These are phyloP conservation scores for Andrena praecox DNA, from an alignment of 2,888 invertebrate species.

Conservation along the genomic window DNA sequence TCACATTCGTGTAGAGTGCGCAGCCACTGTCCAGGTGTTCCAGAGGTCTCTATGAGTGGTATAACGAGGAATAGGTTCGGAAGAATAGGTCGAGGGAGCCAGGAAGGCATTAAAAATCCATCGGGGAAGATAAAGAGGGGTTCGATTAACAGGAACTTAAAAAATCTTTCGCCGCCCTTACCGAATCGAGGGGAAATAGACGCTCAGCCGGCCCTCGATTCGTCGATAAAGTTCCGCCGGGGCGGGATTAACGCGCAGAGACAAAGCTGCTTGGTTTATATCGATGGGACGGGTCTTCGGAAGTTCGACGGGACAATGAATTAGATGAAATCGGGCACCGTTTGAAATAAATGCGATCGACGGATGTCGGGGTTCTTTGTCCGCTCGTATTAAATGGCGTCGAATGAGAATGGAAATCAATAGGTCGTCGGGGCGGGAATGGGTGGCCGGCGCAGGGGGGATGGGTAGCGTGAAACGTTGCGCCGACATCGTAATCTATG, in stretches of 20 bases:
- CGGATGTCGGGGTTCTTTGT: conserved; percentile 68
- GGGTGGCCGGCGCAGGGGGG: neutral
- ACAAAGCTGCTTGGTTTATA: conserved; percentile 55
- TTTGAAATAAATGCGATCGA: conserved; percentile 68
- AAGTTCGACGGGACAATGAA: conserved; percentile 57
- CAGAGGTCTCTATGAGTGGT: neutral
- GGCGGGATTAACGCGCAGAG: conserved; percentile 52
- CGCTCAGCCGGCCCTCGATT: neutral
- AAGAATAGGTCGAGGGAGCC: neutral
- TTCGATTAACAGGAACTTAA: conserved; percentile 34
- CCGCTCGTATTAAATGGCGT: conserved; percentile 70
- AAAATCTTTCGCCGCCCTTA: conserved; percentile 21
- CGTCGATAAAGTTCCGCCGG: conserved; percentile 42
- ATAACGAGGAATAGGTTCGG: neutral
- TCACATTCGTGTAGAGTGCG: too few species aligned
- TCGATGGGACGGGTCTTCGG: conserved; percentile 38
- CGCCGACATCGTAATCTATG: conserved; percentile 68
- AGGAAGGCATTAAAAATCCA: conserved; percentile 18
- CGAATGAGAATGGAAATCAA: conserved; percentile 73
- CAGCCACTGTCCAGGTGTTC: too few species aligned
- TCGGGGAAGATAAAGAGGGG: neutral
- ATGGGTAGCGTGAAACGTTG: conserved; percentile 16
- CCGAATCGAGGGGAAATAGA: conserved; percentile 20
- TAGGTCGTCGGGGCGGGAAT: conserved; percentile 29
- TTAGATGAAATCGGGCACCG: conserved; percentile 67